Conservation (phyloP, 2,113 vertebrate species). For the Epinephelus moara region DNA sequence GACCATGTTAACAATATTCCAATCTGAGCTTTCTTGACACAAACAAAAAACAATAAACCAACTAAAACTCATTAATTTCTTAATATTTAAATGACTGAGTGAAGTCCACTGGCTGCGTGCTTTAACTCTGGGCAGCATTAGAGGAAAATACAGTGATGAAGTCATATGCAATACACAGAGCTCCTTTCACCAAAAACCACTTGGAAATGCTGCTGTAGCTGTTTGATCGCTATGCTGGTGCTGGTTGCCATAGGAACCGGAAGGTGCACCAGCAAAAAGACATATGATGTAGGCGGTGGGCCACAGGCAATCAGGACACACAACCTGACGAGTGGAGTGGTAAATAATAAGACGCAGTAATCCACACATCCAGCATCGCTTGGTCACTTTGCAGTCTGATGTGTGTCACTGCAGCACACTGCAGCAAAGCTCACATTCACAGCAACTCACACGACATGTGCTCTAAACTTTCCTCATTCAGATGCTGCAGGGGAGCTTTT, state of each 20-base stretch:
- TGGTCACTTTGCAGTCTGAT: slow-evolving; percentile 36
- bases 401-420: slow-evolving; percentile 20
- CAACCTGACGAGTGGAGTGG: slow-evolving; percentile 63
- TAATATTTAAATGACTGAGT: not conserved
- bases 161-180: slow-evolving; percentile 59
- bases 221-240: slow-evolving; percentile 66
- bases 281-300: slow-evolving; percentile 69
- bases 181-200: slow-evolving; percentile 55
- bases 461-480: slow-evolving; percentile 6
- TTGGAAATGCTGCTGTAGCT: slow-evolving; percentile 65
- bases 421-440: slow-evolving; percentile 24
- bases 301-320: slow-evolving; percentile 67
- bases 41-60: not conserved
- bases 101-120: not conserved
- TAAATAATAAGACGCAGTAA: slow-evolving; percentile 55
- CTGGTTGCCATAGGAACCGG: slow-evolving; percentile 77
- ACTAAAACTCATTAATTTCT: not conserved
- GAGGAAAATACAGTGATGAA: slow-evolving; percentile 59
- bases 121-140: slow-evolving; percentile 43
- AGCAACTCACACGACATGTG: not conserved
- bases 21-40: not conserved
- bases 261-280: slow-evolving; percentile 68
- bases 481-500: not conserved
- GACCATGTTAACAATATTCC: not conserved
- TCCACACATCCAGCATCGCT: slow-evolving; percentile 24